These are phyloP conservation scores for Sebastes iracundus DNA, from an alignment of 2,797 vertebrate genomes.

Conservation along the genomic window DNA sequence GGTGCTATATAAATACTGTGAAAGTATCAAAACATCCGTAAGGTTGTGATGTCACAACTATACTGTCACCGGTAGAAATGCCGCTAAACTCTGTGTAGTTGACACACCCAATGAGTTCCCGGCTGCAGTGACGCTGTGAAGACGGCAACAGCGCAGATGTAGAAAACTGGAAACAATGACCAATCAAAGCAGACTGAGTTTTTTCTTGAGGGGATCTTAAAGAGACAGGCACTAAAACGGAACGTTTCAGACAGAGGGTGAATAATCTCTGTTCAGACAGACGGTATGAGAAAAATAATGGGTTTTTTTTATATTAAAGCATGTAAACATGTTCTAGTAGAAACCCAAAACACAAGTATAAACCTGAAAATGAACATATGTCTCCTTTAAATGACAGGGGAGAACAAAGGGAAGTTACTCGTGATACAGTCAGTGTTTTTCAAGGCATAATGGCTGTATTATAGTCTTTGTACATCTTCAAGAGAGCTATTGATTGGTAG, in stretches of 20 bases:
- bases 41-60: not conserved
- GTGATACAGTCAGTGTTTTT: not conserved
- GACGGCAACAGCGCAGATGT: not conserved
- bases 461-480: not conserved
- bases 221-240: not conserved
- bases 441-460: not conserved
- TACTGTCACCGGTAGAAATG: not conserved
- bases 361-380: not conserved
- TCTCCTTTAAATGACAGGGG: not conserved
- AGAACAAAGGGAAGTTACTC: not conserved
- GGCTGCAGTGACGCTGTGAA: not conserved
- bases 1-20: not conserved
- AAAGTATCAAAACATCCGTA: not conserved
- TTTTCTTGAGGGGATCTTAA: not conserved
- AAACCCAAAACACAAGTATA: not conserved
- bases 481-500: not conserved
- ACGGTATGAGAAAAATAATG: not conserved
- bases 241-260: not conserved
- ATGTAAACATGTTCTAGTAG: not conserved
- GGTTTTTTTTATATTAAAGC: fast-evolving
- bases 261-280: not conserved
- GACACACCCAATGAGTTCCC: not conserved
- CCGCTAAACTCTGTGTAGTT: not conserved
- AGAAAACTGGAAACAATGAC: not conserved
- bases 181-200: not conserved